Base-by-base conservation (phyloP, 2,888 invertebrate species). In the Oxytorus armatus region DNA sequence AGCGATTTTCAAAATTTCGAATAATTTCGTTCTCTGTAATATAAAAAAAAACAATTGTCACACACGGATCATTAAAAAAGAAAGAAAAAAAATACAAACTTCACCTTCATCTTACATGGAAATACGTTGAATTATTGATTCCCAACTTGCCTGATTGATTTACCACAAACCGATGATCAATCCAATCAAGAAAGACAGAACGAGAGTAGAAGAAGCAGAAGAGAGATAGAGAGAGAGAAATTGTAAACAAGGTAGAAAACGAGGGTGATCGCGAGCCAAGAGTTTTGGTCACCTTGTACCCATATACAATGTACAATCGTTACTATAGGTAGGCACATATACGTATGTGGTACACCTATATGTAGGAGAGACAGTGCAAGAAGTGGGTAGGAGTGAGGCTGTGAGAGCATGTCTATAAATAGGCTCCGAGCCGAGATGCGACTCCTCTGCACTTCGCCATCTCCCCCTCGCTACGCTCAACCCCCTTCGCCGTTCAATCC, bases 351-450 rank as follows among this genome's bases (percentile, higher is more conserved):
- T 33, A 82, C 79, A 76, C 79, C 84, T 84, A 47, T 86, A 84
- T 82, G 85, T 85, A 86, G 86, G 87, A 89, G 87, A 89, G 87
- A 88, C 88, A 87, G 88, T 86, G 87, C 88, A 86, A 88, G 88
- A 88, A 88, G 89, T 87, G 88, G 87, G 89, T 88, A 88, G 88
- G 88, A 89, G 90, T 89, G 89, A 90, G 89, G 88, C 90, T 90
- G 90, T 90, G 90, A 90, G 90, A 90, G 89, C 90, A 90, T 86
- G 89, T 90, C 90, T 90, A 90, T 90, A 90, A 90, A 90, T 90
- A 90, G 90, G 86, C 85, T 89, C 87, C 77, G 86, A 88, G 89
- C 88, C 88, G 88, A 89, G 90, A 90, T 88, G 90, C 89, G 82
- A 81, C 90, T 89, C 89, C 88, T 87, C 88, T 87, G 87, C 88